Evolutionary conservation across 2,113 vertebrate species (phyloP).

Genomic region (Oncorhynchus masou): DNA sequence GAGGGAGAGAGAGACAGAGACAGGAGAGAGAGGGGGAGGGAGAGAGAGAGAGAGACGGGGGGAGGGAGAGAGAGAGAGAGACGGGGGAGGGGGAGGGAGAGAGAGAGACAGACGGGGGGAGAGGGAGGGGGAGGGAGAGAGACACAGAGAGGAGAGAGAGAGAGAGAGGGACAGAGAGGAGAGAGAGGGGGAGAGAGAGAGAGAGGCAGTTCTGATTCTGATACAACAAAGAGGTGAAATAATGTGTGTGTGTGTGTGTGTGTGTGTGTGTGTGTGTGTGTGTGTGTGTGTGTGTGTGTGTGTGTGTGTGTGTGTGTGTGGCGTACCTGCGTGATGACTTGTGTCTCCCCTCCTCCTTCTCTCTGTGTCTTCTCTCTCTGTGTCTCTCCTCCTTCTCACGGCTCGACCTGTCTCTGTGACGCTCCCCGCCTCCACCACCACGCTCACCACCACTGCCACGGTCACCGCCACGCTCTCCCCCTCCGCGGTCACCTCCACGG

Average conservation of each 20-base stretch:
- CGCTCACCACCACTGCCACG: no score
- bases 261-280: not conserved
- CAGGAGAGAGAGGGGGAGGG: no score
- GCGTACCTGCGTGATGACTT: constrained; percentile 93
- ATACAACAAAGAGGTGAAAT: no score
- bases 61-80: not conserved
- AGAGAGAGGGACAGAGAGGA: not conserved
- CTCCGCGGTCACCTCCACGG: no score
- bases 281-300: not conserved
- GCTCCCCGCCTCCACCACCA: constrained; percentile 53
- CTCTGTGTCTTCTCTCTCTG: constrained; percentile 90
- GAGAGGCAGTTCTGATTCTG: no score
- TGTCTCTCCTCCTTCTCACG: constrained; percentile 93
- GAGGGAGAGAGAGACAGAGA: no score
- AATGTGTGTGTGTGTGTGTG: no score
- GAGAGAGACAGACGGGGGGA: not conserved
- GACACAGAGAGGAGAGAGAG: no score
- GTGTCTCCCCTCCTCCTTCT: constrained; percentile 94
- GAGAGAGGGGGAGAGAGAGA: not conserved
- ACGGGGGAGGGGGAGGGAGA: not conserved
- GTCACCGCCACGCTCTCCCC: not conserved
- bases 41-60: constrained; percentile 2
- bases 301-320: not conserved
- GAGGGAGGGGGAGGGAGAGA: not conserved
- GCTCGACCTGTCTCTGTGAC: constrained; percentile 86